Evolutionary conservation across 1,140 invertebrate species (phyloP).

Genomic region (Calephelis virginiensis): DNA sequence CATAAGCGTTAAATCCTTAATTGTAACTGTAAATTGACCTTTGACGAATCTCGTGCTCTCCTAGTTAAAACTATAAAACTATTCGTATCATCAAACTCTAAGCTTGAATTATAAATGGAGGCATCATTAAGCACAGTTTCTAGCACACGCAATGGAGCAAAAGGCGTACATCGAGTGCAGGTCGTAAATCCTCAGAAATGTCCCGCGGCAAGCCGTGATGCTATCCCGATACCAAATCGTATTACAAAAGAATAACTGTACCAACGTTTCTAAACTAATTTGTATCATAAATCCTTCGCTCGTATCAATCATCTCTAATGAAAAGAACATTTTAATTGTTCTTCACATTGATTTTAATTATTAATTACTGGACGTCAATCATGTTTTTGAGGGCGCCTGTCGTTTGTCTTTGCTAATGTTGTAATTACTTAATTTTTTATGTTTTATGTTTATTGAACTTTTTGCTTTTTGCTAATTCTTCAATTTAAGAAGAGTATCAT

Average conservation of each 20-base stretch:
- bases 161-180: conserved; percentile 21
- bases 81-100: background rate
- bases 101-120: conserved; percentile 21
- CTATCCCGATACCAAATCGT: conserved; percentile 18
- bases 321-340: conserved; percentile 28
- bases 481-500: no score
- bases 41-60: background rate
- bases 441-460: no score
- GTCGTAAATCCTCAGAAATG: conserved; percentile 43
- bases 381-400: conserved; percentile 1
- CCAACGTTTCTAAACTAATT: conserved; percentile 23
- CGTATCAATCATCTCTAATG: conserved; percentile 28
- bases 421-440: conserved; percentile 1
- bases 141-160: conserved; percentile 24
- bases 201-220: conserved; percentile 40
- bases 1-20: no score
- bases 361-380: conserved; percentile 21
- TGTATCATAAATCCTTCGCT: conserved; percentile 25
- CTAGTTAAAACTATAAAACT: background rate
- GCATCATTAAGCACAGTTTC: conserved; percentile 30
- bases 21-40: no score
- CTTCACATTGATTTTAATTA: conserved; percentile 30
- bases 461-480: no score
- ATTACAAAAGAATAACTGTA: conserved; percentile 17
- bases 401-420: conserved; percentile 12